Conservation (phyloP, 2,797 vertebrate species). For the Lophura swinhoii region DNA sequence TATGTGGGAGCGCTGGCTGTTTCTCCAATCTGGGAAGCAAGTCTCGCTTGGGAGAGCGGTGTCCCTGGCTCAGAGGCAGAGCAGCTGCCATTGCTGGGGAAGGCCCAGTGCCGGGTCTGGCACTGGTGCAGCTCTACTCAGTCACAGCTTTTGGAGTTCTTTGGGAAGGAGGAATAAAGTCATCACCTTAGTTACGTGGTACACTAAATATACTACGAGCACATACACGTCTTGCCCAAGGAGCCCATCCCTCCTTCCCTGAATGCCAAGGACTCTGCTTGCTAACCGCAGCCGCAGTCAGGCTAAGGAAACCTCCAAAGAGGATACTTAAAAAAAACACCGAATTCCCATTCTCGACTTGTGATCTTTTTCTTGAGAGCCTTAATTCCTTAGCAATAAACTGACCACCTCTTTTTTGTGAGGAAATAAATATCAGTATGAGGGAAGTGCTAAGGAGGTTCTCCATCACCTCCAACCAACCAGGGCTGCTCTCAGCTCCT, state of each 20-base stretch:
- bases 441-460: not conserved
- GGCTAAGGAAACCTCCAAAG: not conserved
- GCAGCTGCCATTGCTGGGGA: not conserved
- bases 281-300: not conserved
- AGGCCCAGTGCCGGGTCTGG: not conserved
- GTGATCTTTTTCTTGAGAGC: not conserved
- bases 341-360: not conserved
- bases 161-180: not conserved
- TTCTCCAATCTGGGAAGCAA: not conserved
- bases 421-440: not conserved
- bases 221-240: not conserved
- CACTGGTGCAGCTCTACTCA: not conserved
- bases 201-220: not conserved
- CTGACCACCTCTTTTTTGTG: not conserved
- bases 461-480: not conserved
- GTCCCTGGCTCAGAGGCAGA: not conserved
- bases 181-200: not conserved
- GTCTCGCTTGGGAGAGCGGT: rapidly evolving
- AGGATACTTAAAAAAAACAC: not conserved
- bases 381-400: not conserved
- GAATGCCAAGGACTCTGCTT: rapidly evolving
- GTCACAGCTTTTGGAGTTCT: not conserved
- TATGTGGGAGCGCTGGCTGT: not conserved
- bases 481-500: not conserved
- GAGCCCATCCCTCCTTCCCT: not conserved